These are phyloP conservation scores for Saxicola maurus DNA, from an alignment of 2,797 vertebrate species.

Conservation along the genomic window DNA sequence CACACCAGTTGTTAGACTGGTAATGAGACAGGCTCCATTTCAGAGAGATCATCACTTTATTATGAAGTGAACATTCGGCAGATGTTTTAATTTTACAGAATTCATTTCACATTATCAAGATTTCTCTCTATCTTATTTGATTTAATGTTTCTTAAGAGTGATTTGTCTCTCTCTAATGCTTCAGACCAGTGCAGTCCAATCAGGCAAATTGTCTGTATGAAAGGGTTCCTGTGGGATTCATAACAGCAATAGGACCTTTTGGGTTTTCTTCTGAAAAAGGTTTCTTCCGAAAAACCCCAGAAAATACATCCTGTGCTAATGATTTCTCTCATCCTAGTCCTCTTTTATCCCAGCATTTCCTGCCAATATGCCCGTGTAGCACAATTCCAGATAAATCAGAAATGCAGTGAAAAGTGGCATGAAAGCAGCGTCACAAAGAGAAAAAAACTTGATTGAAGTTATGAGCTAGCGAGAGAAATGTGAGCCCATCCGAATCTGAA, in stretches of 20 bases:
- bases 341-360: constrained; percentile 60
- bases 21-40: constrained; percentile 51
- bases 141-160: constrained; percentile 61
- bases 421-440: constrained; percentile 43
- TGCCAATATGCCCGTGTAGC: constrained; percentile 47
- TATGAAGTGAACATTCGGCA: constrained; percentile 20
- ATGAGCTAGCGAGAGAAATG: constrained; percentile 55
- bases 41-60: constrained; percentile 44
- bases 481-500: constrained; percentile 65
- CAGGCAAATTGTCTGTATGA: constrained; percentile 64
- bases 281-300: neutral
- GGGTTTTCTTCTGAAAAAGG: neutral
- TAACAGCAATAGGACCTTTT: constrained; percentile 42
- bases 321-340: constrained; percentile 49
- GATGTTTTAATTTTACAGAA: constrained; percentile 61
- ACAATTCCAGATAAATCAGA: constrained; percentile 64
- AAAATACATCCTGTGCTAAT: constrained; percentile 56
- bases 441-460: constrained; percentile 63
- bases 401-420: constrained; percentile 57
- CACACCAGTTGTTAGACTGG: constrained; percentile 22
- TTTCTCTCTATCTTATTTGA: constrained; percentile 62
- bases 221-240: constrained; percentile 55
- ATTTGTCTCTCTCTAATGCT: constrained; percentile 61
- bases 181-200: constrained; percentile 58
- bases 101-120: constrained; percentile 61